Conservation (phyloP, 2,888 invertebrate genomes). For the Ennomos erosarius region DNA sequence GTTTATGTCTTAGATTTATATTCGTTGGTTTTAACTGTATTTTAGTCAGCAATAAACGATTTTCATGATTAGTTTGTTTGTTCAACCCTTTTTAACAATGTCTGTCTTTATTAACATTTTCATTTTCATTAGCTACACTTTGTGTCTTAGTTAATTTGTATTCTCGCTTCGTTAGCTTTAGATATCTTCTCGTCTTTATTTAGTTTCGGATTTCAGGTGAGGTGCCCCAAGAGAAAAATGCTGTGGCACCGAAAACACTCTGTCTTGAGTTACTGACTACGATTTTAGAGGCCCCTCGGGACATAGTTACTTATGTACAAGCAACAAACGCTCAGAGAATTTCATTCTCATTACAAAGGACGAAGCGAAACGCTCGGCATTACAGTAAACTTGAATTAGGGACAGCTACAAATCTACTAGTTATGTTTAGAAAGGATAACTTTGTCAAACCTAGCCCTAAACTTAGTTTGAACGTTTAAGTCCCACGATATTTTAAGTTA, state of each 20-base stretch:
- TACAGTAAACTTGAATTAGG: conserved; percentile 40
- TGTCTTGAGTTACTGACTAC: conserved; percentile 33
- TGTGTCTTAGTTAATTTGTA: conserved; percentile 5
- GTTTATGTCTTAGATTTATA: conserved; percentile 1
- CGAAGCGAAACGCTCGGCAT: conserved; percentile 26
- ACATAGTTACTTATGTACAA: conserved; percentile 36
- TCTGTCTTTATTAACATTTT: too few relatives aligned
- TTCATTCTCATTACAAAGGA: conserved; percentile 39
- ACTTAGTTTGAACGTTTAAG: conserved; percentile 33
- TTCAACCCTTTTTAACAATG: not conserved
- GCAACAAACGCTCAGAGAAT: conserved; percentile 34
- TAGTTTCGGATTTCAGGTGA: conserved; percentile 32
- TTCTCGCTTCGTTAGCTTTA: conserved; percentile 6
- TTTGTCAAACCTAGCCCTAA: conserved; percentile 36
- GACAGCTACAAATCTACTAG: conserved; percentile 37
- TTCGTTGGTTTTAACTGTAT: not conserved
- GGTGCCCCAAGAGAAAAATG: conserved; percentile 36
- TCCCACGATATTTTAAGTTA: conserved; percentile 34
- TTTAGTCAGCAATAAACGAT: too few relatives aligned
- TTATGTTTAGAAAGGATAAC: conserved; percentile 42
- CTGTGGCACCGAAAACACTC: conserved; percentile 29
- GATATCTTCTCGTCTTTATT: conserved; percentile 13
- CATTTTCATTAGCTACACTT: not conserved
- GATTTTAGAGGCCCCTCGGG: conserved; percentile 37
- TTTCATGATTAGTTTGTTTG: not conserved